phyloP scores from a whole-genome alignment of 2,797 vertebrate species.

The Anabacerthia variegaticeps region DNA sequence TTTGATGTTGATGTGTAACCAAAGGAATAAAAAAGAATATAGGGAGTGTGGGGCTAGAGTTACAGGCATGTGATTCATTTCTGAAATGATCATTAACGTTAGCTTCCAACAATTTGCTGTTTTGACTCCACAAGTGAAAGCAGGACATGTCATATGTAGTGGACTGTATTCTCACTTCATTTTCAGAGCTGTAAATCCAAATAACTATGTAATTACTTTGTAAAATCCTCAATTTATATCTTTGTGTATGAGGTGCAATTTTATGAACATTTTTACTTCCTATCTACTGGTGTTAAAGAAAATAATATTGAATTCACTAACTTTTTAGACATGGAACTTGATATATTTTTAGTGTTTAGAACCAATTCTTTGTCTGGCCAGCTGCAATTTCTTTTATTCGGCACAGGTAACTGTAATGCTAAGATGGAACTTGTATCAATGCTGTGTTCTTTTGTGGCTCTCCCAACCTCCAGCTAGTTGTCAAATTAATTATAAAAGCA shows the following conservation, averaged over 20 bases:
- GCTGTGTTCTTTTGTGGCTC: neutral
- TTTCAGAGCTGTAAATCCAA: neutral
- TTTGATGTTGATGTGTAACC: neutral
- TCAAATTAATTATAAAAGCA: neutral
- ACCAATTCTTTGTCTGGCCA: neutral
- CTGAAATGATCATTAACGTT: neutral
- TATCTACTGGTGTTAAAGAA: neutral
- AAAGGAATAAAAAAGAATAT: neutral
- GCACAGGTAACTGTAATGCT: neutral
- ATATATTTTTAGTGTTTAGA: neutral
- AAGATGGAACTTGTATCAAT: neutral
- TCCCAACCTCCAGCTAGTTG: neutral
- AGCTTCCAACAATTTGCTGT: neutral
- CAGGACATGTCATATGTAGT: neutral
- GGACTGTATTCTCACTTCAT: neutral
- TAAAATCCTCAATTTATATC: neutral
- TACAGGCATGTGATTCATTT: neutral
- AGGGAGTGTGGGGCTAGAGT: neutral
- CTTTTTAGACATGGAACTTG: neutral
- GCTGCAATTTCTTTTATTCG: neutral
- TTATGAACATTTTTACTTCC: neutral
- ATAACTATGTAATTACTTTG: neutral
- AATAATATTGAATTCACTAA: neutral
- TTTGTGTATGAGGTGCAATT: neutral
- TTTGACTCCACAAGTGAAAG: neutral